Conservation (phyloP, 2,888 invertebrate genomes). For the Graphium colonna region DNA sequence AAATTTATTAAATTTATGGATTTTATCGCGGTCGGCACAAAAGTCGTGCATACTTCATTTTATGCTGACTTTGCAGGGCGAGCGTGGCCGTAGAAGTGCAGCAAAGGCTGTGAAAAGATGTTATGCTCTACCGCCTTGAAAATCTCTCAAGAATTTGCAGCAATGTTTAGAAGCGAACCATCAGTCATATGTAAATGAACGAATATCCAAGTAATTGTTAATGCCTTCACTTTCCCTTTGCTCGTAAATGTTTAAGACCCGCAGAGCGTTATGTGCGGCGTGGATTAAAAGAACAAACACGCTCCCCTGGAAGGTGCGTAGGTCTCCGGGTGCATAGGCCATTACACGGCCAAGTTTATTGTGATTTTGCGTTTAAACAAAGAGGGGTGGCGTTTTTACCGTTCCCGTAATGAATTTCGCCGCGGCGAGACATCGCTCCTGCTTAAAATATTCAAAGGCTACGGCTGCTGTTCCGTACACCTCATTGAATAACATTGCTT, state of each 20-base stretch:
- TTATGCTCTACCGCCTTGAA: too few relatives aligned
- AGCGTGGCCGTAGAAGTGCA: too few relatives aligned
- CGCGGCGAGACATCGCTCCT: constrained; percentile 51
- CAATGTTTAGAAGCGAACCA: too few relatives aligned
- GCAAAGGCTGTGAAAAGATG: too few relatives aligned
- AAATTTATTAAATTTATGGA: too few relatives aligned
- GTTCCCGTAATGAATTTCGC: constrained; percentile 62
- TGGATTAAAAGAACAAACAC: constrained; percentile 52
- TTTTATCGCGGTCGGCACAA: too few relatives aligned
- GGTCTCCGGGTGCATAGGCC: constrained; percentile 64
- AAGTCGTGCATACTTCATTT: too few relatives aligned
- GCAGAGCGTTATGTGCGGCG: constrained; percentile 15
- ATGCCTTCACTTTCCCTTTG: background rate
- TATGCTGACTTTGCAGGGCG: too few relatives aligned
- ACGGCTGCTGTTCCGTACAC: constrained; percentile 56
- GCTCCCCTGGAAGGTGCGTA: constrained; percentile 29
- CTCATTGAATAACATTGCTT: constrained; percentile 76
- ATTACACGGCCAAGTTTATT: constrained; percentile 71
- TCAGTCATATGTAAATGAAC: background rate
- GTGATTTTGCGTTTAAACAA: constrained; percentile 77
- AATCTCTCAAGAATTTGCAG: too few relatives aligned
- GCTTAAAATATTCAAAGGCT: constrained; percentile 66
- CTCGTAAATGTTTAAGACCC: constrained; percentile 14
- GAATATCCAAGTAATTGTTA: background rate
- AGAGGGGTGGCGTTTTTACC: constrained; percentile 65